phyloP scores from a whole-genome alignment of 1,140 invertebrate genomes.

The Scaptomyza pallida region DNA sequence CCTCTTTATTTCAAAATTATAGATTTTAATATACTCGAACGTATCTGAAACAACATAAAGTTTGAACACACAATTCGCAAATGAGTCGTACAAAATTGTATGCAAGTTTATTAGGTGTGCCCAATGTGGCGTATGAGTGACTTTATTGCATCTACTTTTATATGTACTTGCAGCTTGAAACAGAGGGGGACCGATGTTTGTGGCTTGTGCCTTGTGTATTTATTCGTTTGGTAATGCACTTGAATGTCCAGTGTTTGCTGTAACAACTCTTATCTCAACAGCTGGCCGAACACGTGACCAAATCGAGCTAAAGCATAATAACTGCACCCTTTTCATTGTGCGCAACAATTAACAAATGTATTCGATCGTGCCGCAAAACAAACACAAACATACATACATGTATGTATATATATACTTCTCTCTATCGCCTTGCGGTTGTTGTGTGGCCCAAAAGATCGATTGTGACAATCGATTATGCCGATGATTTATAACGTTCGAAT shows the following conservation, averaged over 20 bases:
- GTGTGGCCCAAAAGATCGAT: constrained; percentile 59
- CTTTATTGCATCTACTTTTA: not conserved
- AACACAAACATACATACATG: not conserved
- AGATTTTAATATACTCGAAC: no score
- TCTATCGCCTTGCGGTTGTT: constrained; percentile 4
- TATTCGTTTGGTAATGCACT: constrained; percentile 42
- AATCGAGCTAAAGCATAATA: constrained; percentile 50
- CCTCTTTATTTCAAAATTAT: no score
- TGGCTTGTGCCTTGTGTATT: not conserved
- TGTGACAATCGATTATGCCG: constrained; percentile 66
- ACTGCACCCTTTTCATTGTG: constrained; percentile 67
- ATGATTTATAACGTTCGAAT: constrained; percentile 73
- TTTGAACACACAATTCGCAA: no score
- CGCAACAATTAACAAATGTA: constrained; percentile 65
- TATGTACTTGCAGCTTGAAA: not conserved
- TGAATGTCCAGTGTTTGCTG: constrained; percentile 60
- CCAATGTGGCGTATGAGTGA: constrained; percentile 33
- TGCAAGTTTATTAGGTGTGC: constrained; percentile 40
- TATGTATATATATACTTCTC: not conserved
- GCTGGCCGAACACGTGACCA: constrained; percentile 68
- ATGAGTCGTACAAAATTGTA: constrained; percentile 1
- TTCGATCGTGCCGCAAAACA: constrained; percentile 59
- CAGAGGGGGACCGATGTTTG: not conserved
- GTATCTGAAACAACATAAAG: no score
- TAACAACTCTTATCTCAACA: constrained; percentile 57